A percentile compares a stretch with the other conserved stretches of the same genome.
These are phyloP conservation scores for Enteromius paludinosus DNA, from an alignment of 2,797 vertebrate genomes.

Conservation along the genomic window DNA sequence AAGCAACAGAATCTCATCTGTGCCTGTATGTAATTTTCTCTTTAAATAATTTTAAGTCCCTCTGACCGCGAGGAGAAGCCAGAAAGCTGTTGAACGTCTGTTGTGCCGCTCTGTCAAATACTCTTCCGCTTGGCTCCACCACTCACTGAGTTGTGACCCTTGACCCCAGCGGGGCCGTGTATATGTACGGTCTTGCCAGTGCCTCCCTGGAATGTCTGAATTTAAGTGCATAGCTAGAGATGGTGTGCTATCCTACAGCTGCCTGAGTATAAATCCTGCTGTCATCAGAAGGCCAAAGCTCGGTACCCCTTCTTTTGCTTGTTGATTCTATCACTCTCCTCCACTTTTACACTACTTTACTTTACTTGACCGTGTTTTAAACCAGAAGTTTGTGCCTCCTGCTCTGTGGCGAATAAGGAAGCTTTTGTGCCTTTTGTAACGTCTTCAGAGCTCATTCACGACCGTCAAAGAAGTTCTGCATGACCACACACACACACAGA, in stretches of 20 bases:
- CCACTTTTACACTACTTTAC: conserved; percentile 34
- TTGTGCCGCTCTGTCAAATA: conserved; percentile 30
- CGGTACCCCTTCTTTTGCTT: conserved; percentile 39
- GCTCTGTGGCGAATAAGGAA: conserved; percentile 32
- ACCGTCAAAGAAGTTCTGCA: not conserved
- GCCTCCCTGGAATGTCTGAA: conserved; percentile 71
- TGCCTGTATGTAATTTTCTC: not conserved
- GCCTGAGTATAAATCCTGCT: conserved; percentile 76
- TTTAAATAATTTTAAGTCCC: conserved; percentile 16
- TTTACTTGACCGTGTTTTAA: conserved; percentile 7
- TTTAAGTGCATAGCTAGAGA: conserved; percentile 55
- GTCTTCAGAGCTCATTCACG: conserved; percentile 16
- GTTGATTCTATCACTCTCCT: conserved; percentile 34
- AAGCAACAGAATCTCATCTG: not conserved
- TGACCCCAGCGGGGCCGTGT: conserved; percentile 38
- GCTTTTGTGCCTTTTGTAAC: conserved; percentile 12
- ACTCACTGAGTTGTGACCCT: conserved; percentile 43
- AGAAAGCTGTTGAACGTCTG: conserved; percentile 20
- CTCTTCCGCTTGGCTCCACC: conserved; percentile 38
- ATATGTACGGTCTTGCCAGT: conserved; percentile 57
- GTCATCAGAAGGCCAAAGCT: conserved; percentile 68
- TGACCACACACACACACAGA: conserved; percentile 10
- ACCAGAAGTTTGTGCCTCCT: conserved; percentile 21
- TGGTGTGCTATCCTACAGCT: conserved; percentile 73
- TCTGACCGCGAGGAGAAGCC: not conserved